Conservation (phyloP, 2,113 vertebrate genomes). For the Rana temporaria region DNA sequence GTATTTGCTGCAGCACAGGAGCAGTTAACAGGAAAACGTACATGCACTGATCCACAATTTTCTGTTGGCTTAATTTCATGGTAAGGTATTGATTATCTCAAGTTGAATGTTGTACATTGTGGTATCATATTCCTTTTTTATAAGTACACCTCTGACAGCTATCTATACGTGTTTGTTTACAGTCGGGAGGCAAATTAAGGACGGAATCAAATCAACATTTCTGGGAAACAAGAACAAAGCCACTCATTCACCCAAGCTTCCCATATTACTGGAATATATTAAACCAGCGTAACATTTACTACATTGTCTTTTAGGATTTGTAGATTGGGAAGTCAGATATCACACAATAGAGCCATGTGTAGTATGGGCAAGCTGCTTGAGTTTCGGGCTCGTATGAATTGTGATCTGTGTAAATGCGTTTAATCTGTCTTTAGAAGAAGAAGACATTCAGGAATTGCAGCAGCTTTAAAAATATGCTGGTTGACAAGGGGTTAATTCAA, state of each 20-base stretch:
- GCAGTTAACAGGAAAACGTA: conserved; percentile 7
- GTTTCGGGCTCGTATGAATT: no score
- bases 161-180: conserved; percentile 54
- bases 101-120: conserved; percentile 63
- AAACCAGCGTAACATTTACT: conserved; percentile 7
- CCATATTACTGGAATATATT: conserved; percentile 42
- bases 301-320: conserved; percentile 35
- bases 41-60: conserved; percentile 21
- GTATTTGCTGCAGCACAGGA: neutral
- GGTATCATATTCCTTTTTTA: conserved; percentile 62
- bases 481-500: no score
- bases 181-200: conserved; percentile 47
- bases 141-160: conserved; percentile 63
- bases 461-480: no score
- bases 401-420: no score
- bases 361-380: no score
- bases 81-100: conserved; percentile 57
- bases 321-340: conserved; percentile 39
- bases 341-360: neutral
- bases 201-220: conserved; percentile 42
- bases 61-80: conserved; percentile 57
- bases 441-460: no score
- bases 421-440: no score
- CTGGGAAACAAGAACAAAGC: conserved; percentile 42
- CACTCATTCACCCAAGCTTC: conserved; percentile 35